Evolutionary conservation across 2,113 vertebrate genomes (phyloP), one percentile per base, ranked within the genome.

Genomic region (Pomatorhinus ruficollis): DNA sequence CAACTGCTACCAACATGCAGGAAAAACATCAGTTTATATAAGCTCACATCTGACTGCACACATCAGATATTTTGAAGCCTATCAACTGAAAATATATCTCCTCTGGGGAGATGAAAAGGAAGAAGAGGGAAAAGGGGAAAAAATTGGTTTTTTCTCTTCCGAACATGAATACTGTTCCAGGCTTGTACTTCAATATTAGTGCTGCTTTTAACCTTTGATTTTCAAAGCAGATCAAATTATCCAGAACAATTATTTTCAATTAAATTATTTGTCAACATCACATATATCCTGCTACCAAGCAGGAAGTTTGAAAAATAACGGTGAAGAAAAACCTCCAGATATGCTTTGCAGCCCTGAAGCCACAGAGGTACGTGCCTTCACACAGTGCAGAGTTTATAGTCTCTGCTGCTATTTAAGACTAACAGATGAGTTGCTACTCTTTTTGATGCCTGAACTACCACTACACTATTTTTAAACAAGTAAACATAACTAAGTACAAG

Each of bases 281-380:
- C 30, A 59, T 4, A 24, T 13, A 37, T 14, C 15, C 25, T 70
- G 71, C 59, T 47, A 68, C 24, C 9, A 59, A 47, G 20, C 87
- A 92, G 71, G 64, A 94, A 90, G 90, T 84, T 15, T 42, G 40
- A 93, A 90, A 80, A 94, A 44, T 39, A 69, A 61, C 7, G 49
- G 23, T 61, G 10, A 52, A 82, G 17, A 93, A 42, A 83, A 88
- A 49, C 28, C 44, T 65, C 44, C 53, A 60, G 1, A 59, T 31
- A 56, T 57, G 57, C n/a, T 47, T 18, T 42, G 35, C 11, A 23
- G 70, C 40, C 65, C 53, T 27, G 23, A 93, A 96, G 78, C 45
- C 61, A 56, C 72, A 94, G 77, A 72, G 10, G 20, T 82, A 88
- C 2, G 1, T 69, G 66, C 33, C 49, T 69, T 11, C n/a, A 33